Evolutionary conservation across 2,888 invertebrate genomes (phyloP).

Genomic region (Itoplectis maculator): DNA sequence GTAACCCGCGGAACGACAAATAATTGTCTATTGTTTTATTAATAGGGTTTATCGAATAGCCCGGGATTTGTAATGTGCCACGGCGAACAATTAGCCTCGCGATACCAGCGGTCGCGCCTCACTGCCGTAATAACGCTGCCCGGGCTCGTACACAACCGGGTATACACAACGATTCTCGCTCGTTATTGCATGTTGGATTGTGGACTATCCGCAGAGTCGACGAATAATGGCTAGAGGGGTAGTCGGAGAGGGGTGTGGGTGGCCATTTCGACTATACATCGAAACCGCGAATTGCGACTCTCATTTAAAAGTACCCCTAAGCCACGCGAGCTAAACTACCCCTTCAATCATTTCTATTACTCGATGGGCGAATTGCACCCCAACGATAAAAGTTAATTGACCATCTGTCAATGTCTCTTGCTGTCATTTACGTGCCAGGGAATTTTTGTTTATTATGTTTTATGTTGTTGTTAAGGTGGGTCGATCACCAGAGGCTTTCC

Average conservation of each 20-base stretch:
- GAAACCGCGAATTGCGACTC: conserved; percentile 22
- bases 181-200: conserved; percentile 36
- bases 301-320: conserved; percentile 7
- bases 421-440: neutral
- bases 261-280: neutral
- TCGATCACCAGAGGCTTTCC: no score
- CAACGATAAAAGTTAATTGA: neutral
- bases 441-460: neutral
- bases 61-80: conserved; percentile 38
- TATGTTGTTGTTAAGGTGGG: neutral
- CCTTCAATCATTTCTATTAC: conserved; percentile 22
- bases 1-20: conserved; percentile 47
- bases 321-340: conserved; percentile 2
- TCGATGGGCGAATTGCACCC: neutral
- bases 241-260: no score
- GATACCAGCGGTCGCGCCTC: conserved; percentile 29
- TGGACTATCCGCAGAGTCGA: conserved; percentile 16
- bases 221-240: conserved; percentile 14
- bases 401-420: conserved; percentile 4
- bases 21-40: conserved; percentile 65
- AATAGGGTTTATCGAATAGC: conserved; percentile 58
- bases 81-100: conserved; percentile 52
- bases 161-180: conserved; percentile 24
- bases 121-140: conserved; percentile 34
- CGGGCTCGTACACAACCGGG: conserved; percentile 2